These are phyloP conservation scores for Arvicanthis niloticus DNA, from an alignment of 2,113 vertebrate species.

Conservation along the genomic window DNA sequence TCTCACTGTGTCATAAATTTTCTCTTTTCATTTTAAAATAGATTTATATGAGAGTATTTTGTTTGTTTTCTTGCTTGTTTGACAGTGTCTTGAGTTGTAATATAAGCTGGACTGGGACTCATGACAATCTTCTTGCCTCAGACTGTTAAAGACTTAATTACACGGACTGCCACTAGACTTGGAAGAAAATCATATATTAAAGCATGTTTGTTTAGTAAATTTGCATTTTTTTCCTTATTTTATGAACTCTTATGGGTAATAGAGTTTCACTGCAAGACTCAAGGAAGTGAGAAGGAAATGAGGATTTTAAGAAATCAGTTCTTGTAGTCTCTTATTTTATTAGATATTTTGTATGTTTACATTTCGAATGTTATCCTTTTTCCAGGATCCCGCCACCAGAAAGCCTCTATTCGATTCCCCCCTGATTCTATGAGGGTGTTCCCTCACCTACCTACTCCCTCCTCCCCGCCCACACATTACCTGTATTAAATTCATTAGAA, in stretches of 20 bases:
- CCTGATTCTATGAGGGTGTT: too few species aligned
- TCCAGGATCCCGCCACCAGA: too few species aligned
- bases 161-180: too few species aligned
- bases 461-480: neutral
- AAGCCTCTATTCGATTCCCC: too few species aligned
- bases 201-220: neutral
- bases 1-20: neutral
- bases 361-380: too few species aligned
- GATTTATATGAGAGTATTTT: neutral
- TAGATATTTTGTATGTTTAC: too few species aligned
- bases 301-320: neutral
- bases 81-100: neutral
- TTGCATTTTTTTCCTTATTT: neutral
- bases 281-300: neutral
- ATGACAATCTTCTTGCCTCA: neutral
- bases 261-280: neutral
- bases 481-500: conserved; percentile 17
- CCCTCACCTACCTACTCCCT: too few species aligned
- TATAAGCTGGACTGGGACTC: neutral
- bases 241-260: neutral
- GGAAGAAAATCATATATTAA: neutral
- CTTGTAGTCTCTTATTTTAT: neutral
- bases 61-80: neutral
- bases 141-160: neutral
- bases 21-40: neutral